Evolutionary conservation across 2,888 invertebrate species (phyloP), one percentile per base, ranked within the genome.

Genomic region (Tethea ocularis): DNA sequence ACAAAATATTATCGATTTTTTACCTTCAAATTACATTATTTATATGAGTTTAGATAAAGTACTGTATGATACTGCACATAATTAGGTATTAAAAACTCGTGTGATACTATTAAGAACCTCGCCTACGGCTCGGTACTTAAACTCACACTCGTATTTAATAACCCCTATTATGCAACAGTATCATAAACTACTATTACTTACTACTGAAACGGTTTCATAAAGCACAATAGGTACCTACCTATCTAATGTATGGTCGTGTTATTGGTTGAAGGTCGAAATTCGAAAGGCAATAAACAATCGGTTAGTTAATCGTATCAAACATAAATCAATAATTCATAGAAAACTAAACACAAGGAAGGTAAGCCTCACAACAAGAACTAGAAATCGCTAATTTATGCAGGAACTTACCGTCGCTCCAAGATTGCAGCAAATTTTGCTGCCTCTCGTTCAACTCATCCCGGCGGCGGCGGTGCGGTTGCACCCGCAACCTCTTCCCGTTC

Each of bases 391-490:
- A 69, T 57, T 20, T 57, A 58, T 60, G 60, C 23, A 41, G 62
- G 29, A 66, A 81, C 92, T 92, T 80, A 92, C 92, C 93, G 74
- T 91, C 82, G 61, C 82, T 88, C 92, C 93, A 93, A 64, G 87
- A 83, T 57, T 87, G 80, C 57, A 92, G 84, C 71, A 92, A 76
- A 68, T 92, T 91, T 78, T 90, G 90, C 46, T 81, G 83, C 66
- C 85, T 88, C 62, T 90, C 89, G 64, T 83, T 83, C 67, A 86
- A 75, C 61, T 88, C 90, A 80, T 90, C 88, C 59, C 88, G 87
- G 61, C 89, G 88, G 61, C 89, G 88, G 61, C 89, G 84, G 57
- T 87, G 84, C 66, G 90, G 88, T 67, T 89, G 84, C 69, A 87
- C 83, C 72, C 89, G 83, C 61, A 76, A 73, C 63, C 80, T 80